These are phyloP conservation scores for Biston stratarius DNA, from an alignment of 2,888 invertebrate genomes.

Conservation along the genomic window DNA sequence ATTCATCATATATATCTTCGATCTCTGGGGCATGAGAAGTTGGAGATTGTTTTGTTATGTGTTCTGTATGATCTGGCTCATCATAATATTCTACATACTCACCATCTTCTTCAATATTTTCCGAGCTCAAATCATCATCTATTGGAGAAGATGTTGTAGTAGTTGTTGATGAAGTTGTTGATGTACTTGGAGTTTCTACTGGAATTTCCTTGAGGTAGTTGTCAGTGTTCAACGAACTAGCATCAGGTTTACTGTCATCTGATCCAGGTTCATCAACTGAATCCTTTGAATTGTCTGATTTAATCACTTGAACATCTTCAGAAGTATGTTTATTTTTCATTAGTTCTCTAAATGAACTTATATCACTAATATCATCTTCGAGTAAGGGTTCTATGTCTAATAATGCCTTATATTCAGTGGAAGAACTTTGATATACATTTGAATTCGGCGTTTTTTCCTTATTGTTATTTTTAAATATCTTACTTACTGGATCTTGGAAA, in stretches of 20 bases:
- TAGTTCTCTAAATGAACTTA: constrained; percentile 78
- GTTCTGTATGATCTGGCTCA: constrained; percentile 69
- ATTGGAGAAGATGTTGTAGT: constrained; percentile 50
- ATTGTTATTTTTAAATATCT: constrained; percentile 55
- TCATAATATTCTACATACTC: constrained; percentile 78
- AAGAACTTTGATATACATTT: constrained; percentile 63
- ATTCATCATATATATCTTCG: constrained; percentile 79
- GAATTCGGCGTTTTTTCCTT: constrained; percentile 58
- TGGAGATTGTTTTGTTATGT: constrained; percentile 62
- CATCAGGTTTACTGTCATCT: constrained; percentile 77
- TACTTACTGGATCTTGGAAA: constrained; percentile 53
- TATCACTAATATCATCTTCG: constrained; percentile 86
- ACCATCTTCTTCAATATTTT: constrained; percentile 66
- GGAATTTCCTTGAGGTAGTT: constrained; percentile 65
- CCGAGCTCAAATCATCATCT: constrained; percentile 59
- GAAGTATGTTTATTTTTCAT: constrained; percentile 80
- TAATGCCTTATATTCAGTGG: constrained; percentile 81
- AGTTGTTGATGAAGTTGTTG: constrained; percentile 50
- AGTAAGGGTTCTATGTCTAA: constrained; percentile 86
- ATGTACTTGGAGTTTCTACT: constrained; percentile 49
- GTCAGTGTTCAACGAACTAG: constrained; percentile 74
- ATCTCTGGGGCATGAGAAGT: constrained; percentile 60
- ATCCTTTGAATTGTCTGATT: constrained; percentile 68
- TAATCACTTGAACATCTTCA: constrained; percentile 85
- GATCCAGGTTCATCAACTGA: constrained; percentile 55